Evolutionary conservation across 2,888 invertebrate species (phyloP), one percentile per base, ranked within the genome.

Genomic region (Blastobasis lacticolella): DNA sequence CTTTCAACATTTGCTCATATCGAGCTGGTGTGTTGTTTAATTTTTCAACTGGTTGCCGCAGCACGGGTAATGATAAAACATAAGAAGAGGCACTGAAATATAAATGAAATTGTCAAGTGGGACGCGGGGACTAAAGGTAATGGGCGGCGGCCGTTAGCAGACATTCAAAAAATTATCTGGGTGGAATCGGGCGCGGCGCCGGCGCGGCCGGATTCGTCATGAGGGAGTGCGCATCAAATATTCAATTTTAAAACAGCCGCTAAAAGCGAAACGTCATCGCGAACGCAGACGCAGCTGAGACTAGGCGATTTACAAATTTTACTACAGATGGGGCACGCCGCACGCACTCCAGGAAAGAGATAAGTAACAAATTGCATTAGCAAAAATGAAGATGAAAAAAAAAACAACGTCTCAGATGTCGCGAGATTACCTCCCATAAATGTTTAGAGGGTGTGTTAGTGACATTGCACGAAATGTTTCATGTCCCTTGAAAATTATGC

Each of bases 241-340:
- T 88, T 88, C 86, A 88, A 88, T 87, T 88, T 88, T 88, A 88
- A 88, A 88, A 86, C 82, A 82, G 72, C 78, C 85, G 87, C 88
- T 88, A 88, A 88, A 85, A 87, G 88, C 88, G 81, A 86, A 87
- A 86, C 75, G 88, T 87, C 88, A 87, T 88, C 82, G 85, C 78
- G 73, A 66, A 73, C 77, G 72, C 77, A 75, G 74, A 71, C 82
- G 74, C 88, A 88, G 88, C 85, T 88, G 88, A 76, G 87, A 77
- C 87, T 74, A 71, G 74, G 77, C 85, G 81, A 84, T 87, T 83
- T 84, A 85, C 78, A 82, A 81, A 83, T 84, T 84, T 81, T 65
- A 80, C 74, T 80, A 79, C 88, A 87, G 88, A 86, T 88, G 88
- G 83, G 81, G 75, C 85, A 79, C 84, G 83, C 66, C 48, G 74